Percentiles rank a stretch among this genome's conserved stretches.
These are phyloP conservation scores for Heliocidaris tuberculata DNA, from an alignment of 35 echinoderm and acorn worm genomes.

Conservation along the genomic window DNA sequence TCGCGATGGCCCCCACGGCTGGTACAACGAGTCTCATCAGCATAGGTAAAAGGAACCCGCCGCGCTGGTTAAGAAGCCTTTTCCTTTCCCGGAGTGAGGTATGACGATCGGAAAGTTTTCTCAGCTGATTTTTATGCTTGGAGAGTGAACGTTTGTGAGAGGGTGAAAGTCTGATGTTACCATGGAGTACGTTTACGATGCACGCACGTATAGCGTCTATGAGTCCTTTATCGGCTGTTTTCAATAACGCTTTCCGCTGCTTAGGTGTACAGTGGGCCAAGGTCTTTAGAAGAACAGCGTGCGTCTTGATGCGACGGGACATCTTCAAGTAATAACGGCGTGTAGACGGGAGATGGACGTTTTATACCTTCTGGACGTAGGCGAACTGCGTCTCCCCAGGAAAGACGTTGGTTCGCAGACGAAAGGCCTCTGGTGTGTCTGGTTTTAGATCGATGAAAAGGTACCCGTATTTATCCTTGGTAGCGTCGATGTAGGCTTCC, in stretches of 20 bases:
- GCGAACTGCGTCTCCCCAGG: slow-evolving; percentile 44
- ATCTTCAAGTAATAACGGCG: slow-evolving; percentile 49
- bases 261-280: slow-evolving; percentile 22
- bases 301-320: slow-evolving; percentile 34
- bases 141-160: slow-evolving; percentile 33
- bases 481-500: slow-evolving; percentile 65
- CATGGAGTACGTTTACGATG: slow-evolving; percentile 31
- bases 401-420: slow-evolving; percentile 53
- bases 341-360: background rate
- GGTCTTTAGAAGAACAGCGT: slow-evolving; percentile 35
- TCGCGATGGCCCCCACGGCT: slow-evolving; percentile 33
- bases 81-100: slow-evolving; percentile 37
- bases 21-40: slow-evolving; percentile 28
- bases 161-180: slow-evolving; percentile 49
- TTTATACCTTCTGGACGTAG: slow-evolving; percentile 40
- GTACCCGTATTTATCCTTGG: slow-evolving; percentile 54
- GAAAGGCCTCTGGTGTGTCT: slow-evolving; percentile 18
- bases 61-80: slow-evolving; percentile 44
- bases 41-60: slow-evolving; percentile 45
- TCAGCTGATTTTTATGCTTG: slow-evolving; percentile 30
- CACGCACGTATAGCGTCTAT: slow-evolving; percentile 41
- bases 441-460: slow-evolving; percentile 77
- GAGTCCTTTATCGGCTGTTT: background rate
- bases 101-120: slow-evolving; percentile 38
- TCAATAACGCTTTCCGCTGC: slow-evolving; percentile 25